phyloP scores from a whole-genome alignment of 2,113 vertebrate species.

The Camelus dromedarius region DNA sequence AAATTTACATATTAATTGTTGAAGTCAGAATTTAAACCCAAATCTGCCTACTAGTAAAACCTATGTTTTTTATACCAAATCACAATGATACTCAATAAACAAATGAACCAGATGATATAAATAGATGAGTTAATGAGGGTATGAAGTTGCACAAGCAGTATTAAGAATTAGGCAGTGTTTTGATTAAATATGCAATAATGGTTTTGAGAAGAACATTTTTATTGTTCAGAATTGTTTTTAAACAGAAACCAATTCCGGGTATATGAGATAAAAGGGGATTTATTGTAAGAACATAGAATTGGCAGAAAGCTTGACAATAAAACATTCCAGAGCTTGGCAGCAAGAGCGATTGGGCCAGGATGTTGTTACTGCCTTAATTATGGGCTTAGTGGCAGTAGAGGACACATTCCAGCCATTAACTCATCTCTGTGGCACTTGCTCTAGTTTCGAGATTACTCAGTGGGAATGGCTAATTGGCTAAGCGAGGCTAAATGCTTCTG shows the following conservation, averaged over 20 bases:
- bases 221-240: not conserved
- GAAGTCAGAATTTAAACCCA: not conserved
- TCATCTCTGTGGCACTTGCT: not conserved
- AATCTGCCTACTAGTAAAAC: not conserved
- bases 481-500: not conserved
- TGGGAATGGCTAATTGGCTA: not conserved
- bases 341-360: not conserved
- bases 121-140: not conserved
- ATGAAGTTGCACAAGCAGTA: not conserved
- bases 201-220: not conserved
- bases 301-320: not conserved
- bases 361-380: not conserved
- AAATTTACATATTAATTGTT: not conserved
- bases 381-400: not conserved
- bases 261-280: not conserved
- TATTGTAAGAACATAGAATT: not conserved
- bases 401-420: too few relatives aligned
- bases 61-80: not conserved
- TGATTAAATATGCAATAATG: not conserved
- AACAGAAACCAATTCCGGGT: not conserved
- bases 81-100: not conserved
- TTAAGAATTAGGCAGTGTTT: not conserved
- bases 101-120: not conserved
- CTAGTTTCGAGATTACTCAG: not conserved
- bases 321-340: not conserved